Percentiles rank a stretch among this genome's conserved stretches.
phyloP scores from a whole-genome alignment of 2,888 invertebrate species.

The Macrophya annulata region DNA sequence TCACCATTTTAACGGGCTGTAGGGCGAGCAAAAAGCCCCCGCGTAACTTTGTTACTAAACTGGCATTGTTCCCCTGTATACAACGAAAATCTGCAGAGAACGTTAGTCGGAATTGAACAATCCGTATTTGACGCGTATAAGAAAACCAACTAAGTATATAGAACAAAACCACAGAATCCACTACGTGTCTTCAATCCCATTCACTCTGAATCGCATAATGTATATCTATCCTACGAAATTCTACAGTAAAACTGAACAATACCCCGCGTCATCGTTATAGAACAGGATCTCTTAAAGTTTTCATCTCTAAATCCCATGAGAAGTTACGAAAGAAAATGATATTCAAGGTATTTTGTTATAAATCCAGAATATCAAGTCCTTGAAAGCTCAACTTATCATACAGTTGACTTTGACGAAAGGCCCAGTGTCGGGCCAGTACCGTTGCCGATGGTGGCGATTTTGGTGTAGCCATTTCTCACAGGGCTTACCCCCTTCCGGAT shows the following conservation, averaged over 20 bases:
- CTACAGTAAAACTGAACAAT: not conserved
- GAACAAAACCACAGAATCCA: not conserved
- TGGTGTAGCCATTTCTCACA: too few relatives aligned
- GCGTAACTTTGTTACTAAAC: conserved; percentile 22
- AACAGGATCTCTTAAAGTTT: not conserved
- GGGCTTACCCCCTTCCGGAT: too few relatives aligned
- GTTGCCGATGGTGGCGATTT: too few relatives aligned
- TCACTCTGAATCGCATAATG: not conserved
- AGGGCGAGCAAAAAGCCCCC: not conserved
- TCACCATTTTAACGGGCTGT: conserved; percentile 18
- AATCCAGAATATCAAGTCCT: not conserved
- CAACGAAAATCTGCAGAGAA: conserved; percentile 10
- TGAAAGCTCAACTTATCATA: not conserved
- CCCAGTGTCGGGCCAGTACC: too few relatives aligned
- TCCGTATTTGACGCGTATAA: not conserved
- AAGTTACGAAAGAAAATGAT: not conserved
- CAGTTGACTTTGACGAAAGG: not conserved
- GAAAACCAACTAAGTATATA: not conserved
- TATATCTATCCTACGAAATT: not conserved
- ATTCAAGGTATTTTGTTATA: not conserved
- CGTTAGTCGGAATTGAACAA: not conserved
- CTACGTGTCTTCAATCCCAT: not conserved
- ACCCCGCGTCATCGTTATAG: not conserved
- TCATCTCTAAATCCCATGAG: not conserved
- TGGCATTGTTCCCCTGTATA: not conserved